Evolutionary conservation across 2,113 vertebrate genomes (phyloP), one percentile per base, ranked within the genome.

Genomic region (Aldabrachelys gigantea): DNA sequence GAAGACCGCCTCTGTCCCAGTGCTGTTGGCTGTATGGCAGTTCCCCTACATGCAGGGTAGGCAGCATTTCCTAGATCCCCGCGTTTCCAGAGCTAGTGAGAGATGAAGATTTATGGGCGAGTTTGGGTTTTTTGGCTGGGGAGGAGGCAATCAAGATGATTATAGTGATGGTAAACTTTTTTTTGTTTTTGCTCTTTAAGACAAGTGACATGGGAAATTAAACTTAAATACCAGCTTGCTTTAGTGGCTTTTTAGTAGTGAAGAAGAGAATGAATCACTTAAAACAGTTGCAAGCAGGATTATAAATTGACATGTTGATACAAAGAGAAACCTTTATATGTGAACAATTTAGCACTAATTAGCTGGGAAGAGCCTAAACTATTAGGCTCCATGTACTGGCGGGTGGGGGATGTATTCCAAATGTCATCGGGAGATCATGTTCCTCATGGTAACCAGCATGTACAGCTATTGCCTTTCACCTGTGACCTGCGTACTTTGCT

Each of bases 161-260:
- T 5, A 10, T 38, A 38, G 65, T 38, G 35, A 19, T 5, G n/a
- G 4, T 4, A 38, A 38, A 72, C n/a, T 72, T 72, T 38, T 35
- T 35, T 35, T 8, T 54, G 41, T 35, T 29, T 87, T 78, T 92
- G 84, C 85, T 95, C 89, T 94, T 80, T 85, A 82, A 89, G 90
- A 57, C 95, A 92, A 96, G 93, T 92, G 94, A 89, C 91, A 87
- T 69, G 88, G 85, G 95, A 88, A 93, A 95, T 93, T 90, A 82
- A 98, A 96, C 92, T 97, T 96, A 96, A 97, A 89, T 91, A 91
- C 92, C 86, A 93, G 79, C 91, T 95, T 97, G 87, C 93, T 90
- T 50, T 79, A 85, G 88, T 90, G 82, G 81, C 88, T 97, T 95
- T 87, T 93, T 62, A 52, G 89, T 65, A 94, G 87, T 41, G 80